A percentile compares a stretch with the other conserved stretches of the same genome.
phyloP scores from a whole-genome alignment of 1,140 invertebrate species.

The Frieseomelitta varia region DNA sequence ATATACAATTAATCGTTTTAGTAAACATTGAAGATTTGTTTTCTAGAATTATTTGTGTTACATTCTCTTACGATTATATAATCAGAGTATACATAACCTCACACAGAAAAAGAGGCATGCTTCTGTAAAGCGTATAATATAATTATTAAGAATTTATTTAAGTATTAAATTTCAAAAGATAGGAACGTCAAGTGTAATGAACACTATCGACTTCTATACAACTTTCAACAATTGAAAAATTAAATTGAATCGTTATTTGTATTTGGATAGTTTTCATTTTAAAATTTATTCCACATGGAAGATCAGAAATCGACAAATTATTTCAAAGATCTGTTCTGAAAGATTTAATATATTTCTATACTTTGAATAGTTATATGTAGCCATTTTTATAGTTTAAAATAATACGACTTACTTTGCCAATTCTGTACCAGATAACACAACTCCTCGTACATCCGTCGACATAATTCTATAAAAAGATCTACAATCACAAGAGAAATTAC shows the following conservation, averaged over 20 bases:
- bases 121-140: neutral
- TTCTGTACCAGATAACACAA: conserved; percentile 74
- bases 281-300: neutral
- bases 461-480: conserved; percentile 70
- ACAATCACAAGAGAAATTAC: neutral
- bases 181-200: neutral
- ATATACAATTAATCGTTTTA: neutral
- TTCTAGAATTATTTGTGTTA: neutral
- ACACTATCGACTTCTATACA: neutral
- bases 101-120: neutral
- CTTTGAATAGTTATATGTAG: neutral
- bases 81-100: conserved; percentile 46
- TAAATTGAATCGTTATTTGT: neutral
- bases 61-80: neutral
- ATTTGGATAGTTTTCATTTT: neutral
- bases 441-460: conserved; percentile 68
- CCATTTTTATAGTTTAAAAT: neutral
- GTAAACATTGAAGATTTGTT: neutral
- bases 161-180: neutral
- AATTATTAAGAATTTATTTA: neutral
- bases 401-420: conserved; percentile 73
- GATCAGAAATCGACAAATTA: neutral
- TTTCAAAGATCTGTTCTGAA: neutral
- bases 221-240: neutral
- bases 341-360: neutral